phyloP scores from a whole-genome alignment of 2,888 invertebrate species.

The Hemicrepidius hirtus region DNA sequence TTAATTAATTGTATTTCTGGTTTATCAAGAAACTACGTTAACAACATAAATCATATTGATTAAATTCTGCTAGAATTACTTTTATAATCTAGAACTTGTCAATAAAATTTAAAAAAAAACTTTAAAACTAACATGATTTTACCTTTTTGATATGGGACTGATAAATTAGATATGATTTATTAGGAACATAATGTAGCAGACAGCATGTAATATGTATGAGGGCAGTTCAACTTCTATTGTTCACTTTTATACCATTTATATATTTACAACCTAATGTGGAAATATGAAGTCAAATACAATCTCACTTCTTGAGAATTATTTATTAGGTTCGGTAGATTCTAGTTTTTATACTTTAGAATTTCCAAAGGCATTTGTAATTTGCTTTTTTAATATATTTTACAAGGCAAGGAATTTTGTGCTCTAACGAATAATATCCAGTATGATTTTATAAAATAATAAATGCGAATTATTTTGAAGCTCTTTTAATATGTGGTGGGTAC shows the following conservation, averaged over 20 bases:
- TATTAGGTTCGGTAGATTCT: conserved; percentile 12
- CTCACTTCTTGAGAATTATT: conserved; percentile 37
- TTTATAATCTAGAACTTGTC: not conserved
- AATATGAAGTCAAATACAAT: conserved; percentile 35
- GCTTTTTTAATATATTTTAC: no score
- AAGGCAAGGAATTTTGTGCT: no score
- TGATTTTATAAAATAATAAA: no score
- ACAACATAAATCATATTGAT: not conserved
- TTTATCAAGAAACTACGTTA: not conserved
- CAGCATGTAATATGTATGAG: conserved; percentile 43
- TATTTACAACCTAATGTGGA: conserved; percentile 37
- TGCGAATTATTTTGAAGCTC: not conserved
- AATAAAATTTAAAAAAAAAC: conserved; percentile 8
- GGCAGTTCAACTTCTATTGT: conserved; percentile 38
- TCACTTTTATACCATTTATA: conserved; percentile 34
- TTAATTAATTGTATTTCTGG: no score
- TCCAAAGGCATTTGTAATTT: not conserved
- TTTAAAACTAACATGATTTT: conserved; percentile 26
- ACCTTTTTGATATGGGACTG: conserved; percentile 29
- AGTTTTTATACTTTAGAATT: not conserved
- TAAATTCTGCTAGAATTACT: not conserved
- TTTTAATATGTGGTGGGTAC: conserved; percentile 2
- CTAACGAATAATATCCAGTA: no score
- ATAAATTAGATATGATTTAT: conserved; percentile 42
- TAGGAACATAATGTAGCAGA: conserved; percentile 35